A percentile compares a stretch with the other conserved stretches of the same genome.
phyloP scores from a whole-genome alignment of 2,888 invertebrate genomes.

The Dolichopus griseipennis region DNA sequence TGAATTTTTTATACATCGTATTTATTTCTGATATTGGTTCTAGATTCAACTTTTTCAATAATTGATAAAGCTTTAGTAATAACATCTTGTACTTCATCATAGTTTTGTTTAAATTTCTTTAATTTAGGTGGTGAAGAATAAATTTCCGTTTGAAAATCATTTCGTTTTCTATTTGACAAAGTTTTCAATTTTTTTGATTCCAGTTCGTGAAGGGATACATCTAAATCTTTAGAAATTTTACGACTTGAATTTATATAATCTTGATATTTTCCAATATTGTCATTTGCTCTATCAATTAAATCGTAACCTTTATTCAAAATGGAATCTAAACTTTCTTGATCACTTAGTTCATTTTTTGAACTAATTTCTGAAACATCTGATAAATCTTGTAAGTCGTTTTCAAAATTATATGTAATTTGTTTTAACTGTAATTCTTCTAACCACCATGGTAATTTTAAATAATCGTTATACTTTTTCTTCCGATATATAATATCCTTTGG shows the following conservation, averaged over 20 bases:
- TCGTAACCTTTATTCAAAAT: constrained; percentile 17
- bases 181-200: not conserved
- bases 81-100: constrained; percentile 20
- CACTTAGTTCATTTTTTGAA: not conserved
- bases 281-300: constrained; percentile 18
- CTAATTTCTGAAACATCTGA: not conserved
- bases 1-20: constrained; percentile 5
- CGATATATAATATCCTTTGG: constrained; percentile 33
- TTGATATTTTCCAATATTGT: constrained; percentile 17
- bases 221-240: constrained; percentile 20
- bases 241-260: constrained; percentile 14
- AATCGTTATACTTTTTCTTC: constrained; percentile 27
- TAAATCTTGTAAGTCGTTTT: not conserved
- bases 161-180: not conserved
- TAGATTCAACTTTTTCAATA: constrained; percentile 24
- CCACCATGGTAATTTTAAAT: constrained; percentile 33
- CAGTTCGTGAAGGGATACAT: constrained; percentile 17
- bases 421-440: constrained; percentile 26
- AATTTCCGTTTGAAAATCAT: not conserved
- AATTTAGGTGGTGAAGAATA: not conserved
- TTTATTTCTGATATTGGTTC: constrained; percentile 25
- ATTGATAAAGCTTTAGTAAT: constrained; percentile 26
- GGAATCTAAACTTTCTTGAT: constrained; percentile 13
- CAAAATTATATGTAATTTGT: constrained; percentile 22
- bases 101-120: not conserved